Percentiles rank a stretch among this genome's conserved stretches.
Conservation (phyloP, 1,140 invertebrate genomes). For the Teleogryllus occipitalis region DNA sequence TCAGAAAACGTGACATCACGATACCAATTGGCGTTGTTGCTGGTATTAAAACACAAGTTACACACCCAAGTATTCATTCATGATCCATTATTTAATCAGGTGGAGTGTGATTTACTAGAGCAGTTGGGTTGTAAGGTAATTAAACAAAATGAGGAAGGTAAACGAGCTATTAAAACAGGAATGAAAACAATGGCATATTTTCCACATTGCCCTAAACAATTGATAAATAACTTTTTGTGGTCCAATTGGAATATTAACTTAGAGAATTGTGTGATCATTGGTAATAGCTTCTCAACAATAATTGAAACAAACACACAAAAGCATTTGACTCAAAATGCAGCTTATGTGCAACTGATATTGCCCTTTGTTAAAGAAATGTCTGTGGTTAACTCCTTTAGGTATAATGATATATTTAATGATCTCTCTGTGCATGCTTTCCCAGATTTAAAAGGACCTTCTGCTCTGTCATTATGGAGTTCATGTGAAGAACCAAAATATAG, state of each 20-base stretch:
- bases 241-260: neutral
- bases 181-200: neutral
- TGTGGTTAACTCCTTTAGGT: neutral
- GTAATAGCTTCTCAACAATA: neutral
- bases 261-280: neutral
- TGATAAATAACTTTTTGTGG: neutral
- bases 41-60: neutral
- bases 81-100: neutral
- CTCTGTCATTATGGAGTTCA: neutral
- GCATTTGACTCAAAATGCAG: neutral
- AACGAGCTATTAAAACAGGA: neutral
- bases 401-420: neutral
- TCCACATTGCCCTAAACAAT: neutral
- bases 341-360: neutral
- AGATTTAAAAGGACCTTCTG: neutral
- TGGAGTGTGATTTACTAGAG: neutral
- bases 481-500: too few species aligned
- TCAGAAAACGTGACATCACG: neutral
- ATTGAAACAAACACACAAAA: neutral
- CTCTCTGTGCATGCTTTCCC: neutral
- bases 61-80: neutral
- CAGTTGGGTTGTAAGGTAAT: neutral
- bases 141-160: neutral
- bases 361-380: neutral
- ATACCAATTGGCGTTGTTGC: neutral